A percentile compares a stretch with the other conserved stretches of the same genome.
Evolutionary conservation across 2,888 invertebrate genomes (phyloP).

Genomic region (Xestoiulus laeticollis): DNA sequence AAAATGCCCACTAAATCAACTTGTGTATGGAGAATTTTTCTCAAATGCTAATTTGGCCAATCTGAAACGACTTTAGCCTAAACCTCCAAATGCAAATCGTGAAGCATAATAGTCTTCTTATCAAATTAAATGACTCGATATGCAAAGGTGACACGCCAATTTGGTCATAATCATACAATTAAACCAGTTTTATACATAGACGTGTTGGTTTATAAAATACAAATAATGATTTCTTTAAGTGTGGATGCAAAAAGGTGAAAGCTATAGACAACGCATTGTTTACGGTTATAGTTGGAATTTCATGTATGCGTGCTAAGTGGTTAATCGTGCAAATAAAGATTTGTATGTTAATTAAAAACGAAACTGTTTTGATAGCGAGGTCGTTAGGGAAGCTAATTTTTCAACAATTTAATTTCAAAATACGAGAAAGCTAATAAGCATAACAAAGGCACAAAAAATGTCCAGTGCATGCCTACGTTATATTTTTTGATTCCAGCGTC

Average conservation of each 20-base stretch:
- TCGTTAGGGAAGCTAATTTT: constrained; percentile 28
- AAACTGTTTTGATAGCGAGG: constrained; percentile 21
- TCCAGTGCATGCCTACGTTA: background rate
- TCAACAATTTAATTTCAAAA: background rate
- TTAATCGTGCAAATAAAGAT: constrained; percentile 15
- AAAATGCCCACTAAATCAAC: constrained; percentile 5
- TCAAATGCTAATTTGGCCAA: background rate
- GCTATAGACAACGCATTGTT: background rate
- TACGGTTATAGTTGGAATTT: background rate
- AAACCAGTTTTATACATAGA: background rate
- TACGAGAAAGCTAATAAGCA: background rate
- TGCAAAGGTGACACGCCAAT: constrained; percentile 2
- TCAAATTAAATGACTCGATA: constrained; percentile 17
- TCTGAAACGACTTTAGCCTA: background rate
- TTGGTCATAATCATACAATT: background rate
- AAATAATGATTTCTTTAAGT: background rate
- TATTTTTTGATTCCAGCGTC: too few relatives aligned
- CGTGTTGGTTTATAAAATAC: background rate
- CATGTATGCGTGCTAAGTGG: constrained; percentile 17
- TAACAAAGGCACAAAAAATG: background rate
- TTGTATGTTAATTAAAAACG: constrained; percentile 28
- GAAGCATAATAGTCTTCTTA: background rate
- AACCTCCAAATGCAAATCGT: background rate
- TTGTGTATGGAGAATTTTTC: background rate
- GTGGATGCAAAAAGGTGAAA: background rate